Conservation (phyloP, 2,888 invertebrate genomes). For the Sesia apiformis region DNA sequence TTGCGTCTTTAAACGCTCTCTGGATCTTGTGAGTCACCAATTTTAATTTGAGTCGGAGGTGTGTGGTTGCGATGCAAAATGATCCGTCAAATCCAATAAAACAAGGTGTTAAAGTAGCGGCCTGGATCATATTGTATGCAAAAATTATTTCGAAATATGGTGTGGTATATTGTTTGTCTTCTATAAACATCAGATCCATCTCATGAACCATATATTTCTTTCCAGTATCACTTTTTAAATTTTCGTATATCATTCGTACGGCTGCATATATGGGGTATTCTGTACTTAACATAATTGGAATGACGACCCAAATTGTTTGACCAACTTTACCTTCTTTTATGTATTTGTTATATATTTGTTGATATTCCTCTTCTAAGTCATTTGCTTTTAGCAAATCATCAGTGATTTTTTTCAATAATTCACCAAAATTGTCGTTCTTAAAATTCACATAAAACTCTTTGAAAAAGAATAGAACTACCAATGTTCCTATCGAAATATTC, state of each 20-base stretch:
- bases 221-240: conserved; percentile 30
- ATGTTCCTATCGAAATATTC: conserved; percentile 34
- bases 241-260: conserved; percentile 30
- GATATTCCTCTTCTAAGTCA: conserved; percentile 30
- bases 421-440: conserved; percentile 28
- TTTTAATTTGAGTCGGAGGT: conserved; percentile 44
- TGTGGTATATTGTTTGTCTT: conserved; percentile 39
- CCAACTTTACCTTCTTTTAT: conserved; percentile 32
- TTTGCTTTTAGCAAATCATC: conserved; percentile 37
- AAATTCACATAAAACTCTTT: conserved; percentile 38
- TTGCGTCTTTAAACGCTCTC: conserved; percentile 29
- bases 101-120: conserved; percentile 30
- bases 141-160: conserved; percentile 47
- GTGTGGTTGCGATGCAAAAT: conserved; percentile 46
- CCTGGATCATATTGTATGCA: conserved; percentile 33
- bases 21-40: conserved; percentile 31
- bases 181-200: conserved; percentile 37
- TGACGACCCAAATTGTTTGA: conserved; percentile 35
- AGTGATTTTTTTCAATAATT: conserved; percentile 33
- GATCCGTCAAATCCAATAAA: conserved; percentile 49
- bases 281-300: conserved; percentile 30
- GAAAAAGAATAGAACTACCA: conserved; percentile 38
- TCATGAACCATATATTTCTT: conserved; percentile 43
- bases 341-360: conserved; percentile 31
- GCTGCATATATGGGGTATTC: conserved; percentile 44